Base-by-base conservation (phyloP, 2,888 invertebrate genomes). In the Rhorus exstirpatorius region DNA sequence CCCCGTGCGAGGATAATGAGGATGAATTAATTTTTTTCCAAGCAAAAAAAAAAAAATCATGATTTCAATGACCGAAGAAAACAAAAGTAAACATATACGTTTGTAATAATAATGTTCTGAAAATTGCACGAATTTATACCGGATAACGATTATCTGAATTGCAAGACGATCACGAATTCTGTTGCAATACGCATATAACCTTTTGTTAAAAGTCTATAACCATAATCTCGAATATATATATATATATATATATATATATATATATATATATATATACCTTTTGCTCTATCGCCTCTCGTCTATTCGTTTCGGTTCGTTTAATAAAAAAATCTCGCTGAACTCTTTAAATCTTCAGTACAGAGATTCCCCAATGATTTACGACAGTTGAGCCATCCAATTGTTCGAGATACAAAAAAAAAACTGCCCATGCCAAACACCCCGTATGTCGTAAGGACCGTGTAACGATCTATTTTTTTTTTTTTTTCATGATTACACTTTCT, bases 161-260 rank as follows among this genome's bases (percentile, higher is more conserved):
- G 7, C 7, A 46, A 46, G 14, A 14, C 46, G 46, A 46, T 46
- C 46, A 46, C 46, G 46, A 46, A 46, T 46, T 46, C 46, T 46
- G 46, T 46, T 46, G 46, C 46, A 46, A 46, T 17, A 46, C 46
- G 46, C 46, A 7, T 46, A 14, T 46, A 46, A 46, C 46, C 46
- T 46, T 46, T 46, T 46, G 46, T 46, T 46, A 2, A 2, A 46
- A 46, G 46, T 14, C 46, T 14, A 46, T 14, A 46, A 46, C 1
- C 46, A 46, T 8, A 8, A 46, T 46, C 1, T 46, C 46, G 46
- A 46, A 46, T 46, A 31, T n/a, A n/a, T n/a, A n/a, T n/a, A n/a
- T n/a, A n/a, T n/a, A n/a, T n/a, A n/a, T n/a, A n/a, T n/a, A n/a
- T n/a, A n/a, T n/a, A n/a, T n/a, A n/a, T n/a, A n/a, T n/a, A n/a